These are phyloP conservation scores for Alentia gelatinosa DNA, from an alignment of 2,888 invertebrate species.

Conservation along the genomic window DNA sequence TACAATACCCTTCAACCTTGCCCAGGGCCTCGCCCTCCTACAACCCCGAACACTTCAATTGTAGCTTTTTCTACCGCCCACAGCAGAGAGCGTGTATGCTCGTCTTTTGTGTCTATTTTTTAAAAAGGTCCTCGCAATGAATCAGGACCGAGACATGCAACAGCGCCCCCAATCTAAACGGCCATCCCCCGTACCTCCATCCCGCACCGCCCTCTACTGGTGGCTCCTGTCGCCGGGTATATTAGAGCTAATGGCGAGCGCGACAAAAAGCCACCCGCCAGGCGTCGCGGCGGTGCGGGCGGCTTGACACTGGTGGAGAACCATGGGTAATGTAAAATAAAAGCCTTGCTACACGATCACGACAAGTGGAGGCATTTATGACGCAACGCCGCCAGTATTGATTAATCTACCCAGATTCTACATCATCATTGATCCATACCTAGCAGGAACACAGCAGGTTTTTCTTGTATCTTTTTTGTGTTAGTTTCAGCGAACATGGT, in stretches of 20 bases:
- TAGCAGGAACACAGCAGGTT: neutral
- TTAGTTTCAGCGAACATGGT: neutral
- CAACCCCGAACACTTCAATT: neutral
- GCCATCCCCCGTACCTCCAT: neutral
- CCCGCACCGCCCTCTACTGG: neutral
- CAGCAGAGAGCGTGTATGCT: neutral
- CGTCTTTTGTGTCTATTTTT: neutral
- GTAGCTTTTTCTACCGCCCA: neutral
- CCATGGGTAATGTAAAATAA: neutral
- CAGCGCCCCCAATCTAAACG: neutral
- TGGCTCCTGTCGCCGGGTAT: neutral
- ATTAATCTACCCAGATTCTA: neutral
- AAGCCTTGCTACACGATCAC: neutral
- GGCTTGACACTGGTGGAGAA: neutral
- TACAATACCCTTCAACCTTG: no score
- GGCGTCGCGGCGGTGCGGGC: neutral
- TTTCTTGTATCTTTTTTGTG: neutral
- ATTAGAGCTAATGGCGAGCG: neutral
- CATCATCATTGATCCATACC: neutral
- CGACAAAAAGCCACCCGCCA: neutral
- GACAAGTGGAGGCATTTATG: neutral
- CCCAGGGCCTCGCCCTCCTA: no score
- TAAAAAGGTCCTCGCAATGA: neutral
- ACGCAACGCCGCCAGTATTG: neutral
- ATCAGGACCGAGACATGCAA: neutral